Conservation (phyloP, 2,797 vertebrate genomes). For the Linurgus olivaceus region DNA sequence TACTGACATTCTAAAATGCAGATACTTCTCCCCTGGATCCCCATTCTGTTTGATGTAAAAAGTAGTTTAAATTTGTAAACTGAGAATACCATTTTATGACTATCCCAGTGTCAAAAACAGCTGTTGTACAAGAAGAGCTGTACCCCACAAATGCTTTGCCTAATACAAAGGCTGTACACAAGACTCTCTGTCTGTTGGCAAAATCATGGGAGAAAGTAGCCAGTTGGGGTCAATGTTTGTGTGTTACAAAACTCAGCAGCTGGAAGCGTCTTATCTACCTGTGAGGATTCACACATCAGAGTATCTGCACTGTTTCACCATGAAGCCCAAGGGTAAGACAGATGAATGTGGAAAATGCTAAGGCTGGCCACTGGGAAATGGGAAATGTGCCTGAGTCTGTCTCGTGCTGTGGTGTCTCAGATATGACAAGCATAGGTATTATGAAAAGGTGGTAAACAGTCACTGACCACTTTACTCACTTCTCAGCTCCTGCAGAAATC, state of each 20-base stretch:
- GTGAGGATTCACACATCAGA: neutral
- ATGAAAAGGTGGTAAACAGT: neutral
- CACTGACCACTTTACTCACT: neutral
- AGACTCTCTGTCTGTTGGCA: neutral
- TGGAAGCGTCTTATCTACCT: neutral
- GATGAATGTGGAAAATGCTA: neutral
- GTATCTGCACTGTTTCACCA: neutral
- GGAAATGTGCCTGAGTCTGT: neutral
- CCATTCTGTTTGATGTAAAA: neutral
- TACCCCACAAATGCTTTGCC: neutral
- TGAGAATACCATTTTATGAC: neutral
- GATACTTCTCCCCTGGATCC: neutral
- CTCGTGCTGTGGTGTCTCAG: fast-evolving
- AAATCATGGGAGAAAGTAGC: neutral
- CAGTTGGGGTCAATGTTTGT: neutral
- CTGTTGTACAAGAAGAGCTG: neutral
- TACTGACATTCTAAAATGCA: neutral
- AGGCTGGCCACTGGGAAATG: neutral
- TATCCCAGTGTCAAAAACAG: neutral
- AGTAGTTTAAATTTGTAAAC: neutral
- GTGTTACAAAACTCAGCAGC: neutral
- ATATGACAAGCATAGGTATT: neutral
- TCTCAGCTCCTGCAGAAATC: neutral
- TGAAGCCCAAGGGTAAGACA: neutral
- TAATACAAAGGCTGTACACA: neutral